Percentiles rank a stretch among this genome's conserved stretches.
phyloP scores from a whole-genome alignment of 2,113 vertebrate genomes.

The Solenodon paradoxus region DNA sequence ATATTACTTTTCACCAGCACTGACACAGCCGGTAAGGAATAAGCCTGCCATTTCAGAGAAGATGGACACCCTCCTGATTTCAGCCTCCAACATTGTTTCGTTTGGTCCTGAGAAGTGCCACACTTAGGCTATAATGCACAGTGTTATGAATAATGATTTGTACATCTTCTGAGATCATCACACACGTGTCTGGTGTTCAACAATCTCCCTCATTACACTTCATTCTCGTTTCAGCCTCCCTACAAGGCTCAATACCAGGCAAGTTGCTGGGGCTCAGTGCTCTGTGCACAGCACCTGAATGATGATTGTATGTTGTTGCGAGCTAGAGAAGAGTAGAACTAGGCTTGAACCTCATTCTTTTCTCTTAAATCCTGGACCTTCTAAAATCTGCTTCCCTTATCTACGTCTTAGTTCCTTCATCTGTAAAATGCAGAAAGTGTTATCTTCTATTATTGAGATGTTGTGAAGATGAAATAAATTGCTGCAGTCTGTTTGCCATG shows the following conservation, averaged over 20 bases:
- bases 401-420: not conserved
- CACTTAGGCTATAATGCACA: not conserved
- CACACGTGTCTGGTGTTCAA: not conserved
- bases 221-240: not conserved
- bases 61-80: not conserved
- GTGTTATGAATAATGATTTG: not conserved
- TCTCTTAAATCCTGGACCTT: not conserved
- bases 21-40: not conserved
- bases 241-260: accelerated
- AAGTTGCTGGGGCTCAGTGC: accelerated
- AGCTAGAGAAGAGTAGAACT: not conserved
- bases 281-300: not conserved
- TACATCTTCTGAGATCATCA: not conserved
- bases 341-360: not conserved
- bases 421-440: not conserved
- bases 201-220: not conserved
- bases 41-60: not conserved
- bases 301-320: accelerated
- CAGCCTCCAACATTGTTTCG: not conserved
- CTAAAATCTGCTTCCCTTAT: not conserved
- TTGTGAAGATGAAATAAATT: not conserved
- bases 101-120: not conserved
- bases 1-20: not conserved
- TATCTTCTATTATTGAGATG: not conserved
- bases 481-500: too few relatives aligned